Evolutionary conservation across 2,113 vertebrate genomes (phyloP), one percentile per base, ranked within the genome.

Genomic region (Rhinopithecus roxellana): DNA sequence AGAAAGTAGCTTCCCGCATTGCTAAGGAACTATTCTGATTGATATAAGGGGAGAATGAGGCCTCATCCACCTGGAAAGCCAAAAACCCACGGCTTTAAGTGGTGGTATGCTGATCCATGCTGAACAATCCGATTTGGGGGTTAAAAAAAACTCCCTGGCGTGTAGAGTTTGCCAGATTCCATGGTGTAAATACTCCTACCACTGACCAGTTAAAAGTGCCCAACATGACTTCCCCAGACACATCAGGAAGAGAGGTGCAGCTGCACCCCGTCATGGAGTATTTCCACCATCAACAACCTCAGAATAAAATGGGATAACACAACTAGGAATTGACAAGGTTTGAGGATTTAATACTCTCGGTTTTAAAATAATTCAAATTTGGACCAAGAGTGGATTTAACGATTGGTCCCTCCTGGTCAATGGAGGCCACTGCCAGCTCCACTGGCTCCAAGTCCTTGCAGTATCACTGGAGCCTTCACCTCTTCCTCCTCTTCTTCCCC

Each of bases 181-280:
- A 12, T 22, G 16, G 52, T 52, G 52, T 40, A 81, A 52, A 64
- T 11, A 3, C n/a, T 74, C 82, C 64, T 52, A 5, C 52, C 27
- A 1, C 4, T 38, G 40, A 14, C 50, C 14, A 38, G 0, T 20
- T 61, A 22, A 23, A 55, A 87, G 64, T 9, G 25, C 1, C 50
- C 7, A 18, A 64, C 43, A 5, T 3, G 27, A n/a, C 9, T 0
- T 43, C 64, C 5, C 61, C 1, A 83, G 35, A 6, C 11, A 22
- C 35, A 0, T 40, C 2, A 40, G 82, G 50, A 48, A 59, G 64
- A 43, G 14, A 27, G 7, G 6, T 52, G 35, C 35, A 4, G 4
- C 1, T 4, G 17, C 20, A 57, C 12, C 12, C 40, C 7, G 0
- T 11, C 23, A 2, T 20, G 1, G 20, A 13, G 0, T 17, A 2